These are phyloP conservation scores for Calidris pugnax DNA, from an alignment of 2,113 vertebrate genomes.

Conservation along the genomic window DNA sequence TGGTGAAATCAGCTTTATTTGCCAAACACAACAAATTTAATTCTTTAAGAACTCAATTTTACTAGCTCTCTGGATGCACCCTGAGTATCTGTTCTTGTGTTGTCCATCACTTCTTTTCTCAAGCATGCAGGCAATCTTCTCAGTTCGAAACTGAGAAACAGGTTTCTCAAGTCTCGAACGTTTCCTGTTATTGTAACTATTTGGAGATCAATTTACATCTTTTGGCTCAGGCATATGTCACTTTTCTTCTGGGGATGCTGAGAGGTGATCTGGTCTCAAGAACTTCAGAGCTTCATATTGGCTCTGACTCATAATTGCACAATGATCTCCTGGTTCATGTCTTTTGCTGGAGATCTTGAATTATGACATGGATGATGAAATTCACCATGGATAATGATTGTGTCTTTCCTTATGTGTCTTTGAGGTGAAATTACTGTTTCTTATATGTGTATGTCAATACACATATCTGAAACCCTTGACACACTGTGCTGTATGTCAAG, in stretches of 20 bases:
- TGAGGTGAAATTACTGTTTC: background rate
- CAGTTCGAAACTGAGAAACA: background rate
- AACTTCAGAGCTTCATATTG: background rate
- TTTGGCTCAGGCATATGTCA: background rate
- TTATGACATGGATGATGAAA: background rate
- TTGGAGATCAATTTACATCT: background rate
- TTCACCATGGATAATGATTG: background rate
- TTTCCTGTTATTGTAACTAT: background rate
- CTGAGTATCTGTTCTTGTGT: conserved; percentile 23
- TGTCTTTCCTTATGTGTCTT: background rate
- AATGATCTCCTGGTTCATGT: background rate
- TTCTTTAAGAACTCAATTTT: background rate
- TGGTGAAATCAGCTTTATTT: background rate
- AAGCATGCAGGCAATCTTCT: background rate
- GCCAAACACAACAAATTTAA: background rate
- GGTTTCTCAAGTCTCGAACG: background rate
- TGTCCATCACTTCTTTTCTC: background rate
- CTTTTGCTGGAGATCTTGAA: background rate
- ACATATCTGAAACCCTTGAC: background rate
- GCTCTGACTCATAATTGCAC: background rate
- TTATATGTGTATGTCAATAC: background rate
- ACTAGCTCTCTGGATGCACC: conserved; percentile 60
- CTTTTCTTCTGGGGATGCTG: background rate
- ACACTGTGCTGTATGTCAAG: background rate
- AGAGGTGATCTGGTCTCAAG: background rate